Evolutionary conservation across 2,797 vertebrate species (phyloP).

Genomic region (Heliangelus exortis): DNA sequence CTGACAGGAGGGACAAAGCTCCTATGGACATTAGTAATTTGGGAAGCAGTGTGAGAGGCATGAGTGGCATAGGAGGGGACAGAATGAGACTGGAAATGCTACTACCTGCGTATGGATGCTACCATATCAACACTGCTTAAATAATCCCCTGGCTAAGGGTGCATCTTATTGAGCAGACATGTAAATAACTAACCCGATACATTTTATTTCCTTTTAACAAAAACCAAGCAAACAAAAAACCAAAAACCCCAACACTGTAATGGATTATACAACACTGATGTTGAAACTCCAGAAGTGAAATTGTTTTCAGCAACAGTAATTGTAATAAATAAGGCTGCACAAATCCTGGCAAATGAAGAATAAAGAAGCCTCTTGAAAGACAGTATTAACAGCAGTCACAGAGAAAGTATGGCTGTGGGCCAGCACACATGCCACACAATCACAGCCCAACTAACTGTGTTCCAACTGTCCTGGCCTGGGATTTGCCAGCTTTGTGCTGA

Average conservation of each 20-base stretch:
- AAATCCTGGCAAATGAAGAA: background rate
- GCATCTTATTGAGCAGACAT: background rate
- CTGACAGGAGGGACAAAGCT: background rate
- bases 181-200: background rate
- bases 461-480: background rate
- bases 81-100: background rate
- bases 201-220: background rate
- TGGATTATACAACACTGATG: background rate
- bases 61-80: background rate
- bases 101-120: accelerated
- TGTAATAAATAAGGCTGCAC: background rate
- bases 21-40: accelerated
- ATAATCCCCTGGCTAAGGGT: background rate
- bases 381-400: background rate
- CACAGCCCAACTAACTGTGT: too few species aligned
- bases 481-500: background rate
- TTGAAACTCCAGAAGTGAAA: background rate
- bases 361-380: background rate
- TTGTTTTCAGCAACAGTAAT: background rate
- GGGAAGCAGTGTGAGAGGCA: background rate
- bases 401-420: background rate
- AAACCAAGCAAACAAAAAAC: too few species aligned
- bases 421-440: background rate
- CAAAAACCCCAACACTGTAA: background rate
- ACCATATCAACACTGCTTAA: background rate